Base-by-base conservation (phyloP, 2,888 invertebrate genomes). In the Notocelia uddmanniana region DNA sequence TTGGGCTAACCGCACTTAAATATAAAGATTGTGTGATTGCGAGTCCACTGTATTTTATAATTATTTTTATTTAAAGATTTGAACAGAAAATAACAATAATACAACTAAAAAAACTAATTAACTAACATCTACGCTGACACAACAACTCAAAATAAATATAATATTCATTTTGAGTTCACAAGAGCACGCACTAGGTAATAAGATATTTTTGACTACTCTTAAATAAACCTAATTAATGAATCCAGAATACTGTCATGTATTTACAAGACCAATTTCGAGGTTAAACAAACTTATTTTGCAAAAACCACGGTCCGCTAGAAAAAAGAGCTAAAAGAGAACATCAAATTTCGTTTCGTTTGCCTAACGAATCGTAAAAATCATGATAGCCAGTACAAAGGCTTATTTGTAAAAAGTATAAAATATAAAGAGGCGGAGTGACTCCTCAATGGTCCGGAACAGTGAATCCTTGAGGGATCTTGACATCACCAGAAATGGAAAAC, bases 371-470 rank as follows among this genome's bases (percentile, higher is more conserved):
- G 68, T 69, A 73, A 60, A 69, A 73, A 64, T 59, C 73, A 54
- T 45, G 59, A 58, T 69, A 73, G 58, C 55, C 58, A 41, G 18
- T 21, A 70, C 73, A 70, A 73, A 70, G 73, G 66, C 66, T 73
- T 73, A 64, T 62, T 73, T 68, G 41, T 10, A 78, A 74, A 75
- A 75, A 71, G 67, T 58, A 76, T 75, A 78, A n/a, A 79, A 79
- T 78, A 77, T 76, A 76, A 73, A 78, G 77, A 76, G 73, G 62
- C 37, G 55, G 72, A 55, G 62, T 57, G 79, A 74, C 74, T 76
- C 76, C 76, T 72, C 76, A 81, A 76, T 82, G 84, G 76, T 79
- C 74, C 77, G 78, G 81, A 85, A 82, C 78, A 82, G 74, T 79
- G 78, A 74, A 74, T 78, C 76, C 76, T 76, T 79, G 70, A 76